Conservation (phyloP, 2,113 vertebrate genomes). For the Trematomus loennbergii region DNA sequence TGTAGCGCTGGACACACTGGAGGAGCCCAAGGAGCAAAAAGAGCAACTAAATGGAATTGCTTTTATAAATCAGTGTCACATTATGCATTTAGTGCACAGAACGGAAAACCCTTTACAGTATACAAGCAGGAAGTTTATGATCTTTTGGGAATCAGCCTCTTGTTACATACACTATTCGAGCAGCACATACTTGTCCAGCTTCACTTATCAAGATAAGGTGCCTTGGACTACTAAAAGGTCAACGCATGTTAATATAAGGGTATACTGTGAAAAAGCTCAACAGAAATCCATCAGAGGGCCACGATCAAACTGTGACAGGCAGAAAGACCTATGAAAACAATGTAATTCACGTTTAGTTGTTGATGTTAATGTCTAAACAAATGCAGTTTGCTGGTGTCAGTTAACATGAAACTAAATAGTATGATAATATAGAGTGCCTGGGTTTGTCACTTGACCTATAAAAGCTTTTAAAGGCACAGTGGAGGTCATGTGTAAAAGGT, state of each 20-base stretch:
- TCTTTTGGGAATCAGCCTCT: constrained; percentile 61
- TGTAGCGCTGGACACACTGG: constrained; percentile 59
- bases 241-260: background rate
- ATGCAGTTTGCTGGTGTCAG: constrained; percentile 40
- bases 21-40: constrained; percentile 72
- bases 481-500: background rate
- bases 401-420: constrained; percentile 32
- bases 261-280: constrained; percentile 27
- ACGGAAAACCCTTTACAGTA: constrained; percentile 62
- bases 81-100: constrained; percentile 73
- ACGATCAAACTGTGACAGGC: constrained; percentile 27
- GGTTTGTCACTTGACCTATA: background rate
- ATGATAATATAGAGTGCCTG: constrained; percentile 10
- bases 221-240: constrained; percentile 2
- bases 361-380: constrained; percentile 43
- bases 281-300: constrained; percentile 51
- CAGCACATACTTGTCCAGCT: constrained; percentile 12
- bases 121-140: constrained; percentile 61
- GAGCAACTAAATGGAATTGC: constrained; percentile 75
- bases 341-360: constrained; percentile 34
- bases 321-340: constrained; percentile 5
- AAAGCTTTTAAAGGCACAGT: constrained; percentile 13
- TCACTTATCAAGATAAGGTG: constrained; percentile 48
- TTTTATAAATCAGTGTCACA: constrained; percentile 83
- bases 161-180: constrained; percentile 42